Evolutionary conservation across 2,113 vertebrate genomes (phyloP).

Genomic region (Cephalopholis sonnerati): DNA sequence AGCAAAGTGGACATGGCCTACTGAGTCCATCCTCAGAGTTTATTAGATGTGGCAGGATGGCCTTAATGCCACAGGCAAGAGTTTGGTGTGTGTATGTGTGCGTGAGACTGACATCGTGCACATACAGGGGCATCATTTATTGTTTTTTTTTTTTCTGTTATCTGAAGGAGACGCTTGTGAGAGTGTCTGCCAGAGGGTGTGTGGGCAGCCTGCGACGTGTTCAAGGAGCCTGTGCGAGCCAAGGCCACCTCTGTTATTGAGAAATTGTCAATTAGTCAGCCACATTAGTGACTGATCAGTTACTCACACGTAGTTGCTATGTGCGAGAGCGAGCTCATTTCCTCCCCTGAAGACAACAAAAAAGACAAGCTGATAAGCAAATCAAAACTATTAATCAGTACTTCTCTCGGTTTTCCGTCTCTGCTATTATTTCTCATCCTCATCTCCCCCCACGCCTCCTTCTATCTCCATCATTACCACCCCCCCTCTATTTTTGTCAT

Average conservation of each 20-base stretch:
- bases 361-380: constrained; percentile 38
- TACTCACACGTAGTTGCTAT: constrained; percentile 1
- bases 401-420: constrained; percentile 10
- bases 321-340: constrained; percentile 35
- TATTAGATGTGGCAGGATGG: constrained; percentile 83
- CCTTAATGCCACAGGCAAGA: constrained; percentile 74
- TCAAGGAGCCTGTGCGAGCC: constrained; percentile 53
- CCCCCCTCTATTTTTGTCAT: constrained; percentile 60
- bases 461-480: constrained; percentile 47
- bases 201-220: constrained; percentile 61
- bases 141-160: constrained; percentile 9
- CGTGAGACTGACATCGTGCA: constrained; percentile 32
- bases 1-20: constrained; percentile 75
- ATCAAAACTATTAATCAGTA: constrained; percentile 49
- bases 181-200: constrained; percentile 58
- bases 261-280: constrained; percentile 67
- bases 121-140: constrained; percentile 13
- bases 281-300: constrained; percentile 52
- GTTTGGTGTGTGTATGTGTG: constrained; percentile 37
- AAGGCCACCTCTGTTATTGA: constrained; percentile 58
- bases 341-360: constrained; percentile 26
- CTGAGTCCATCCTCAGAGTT: constrained; percentile 73
- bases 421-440: background rate
- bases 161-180: constrained; percentile 22
- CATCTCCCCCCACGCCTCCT: background rate